These are phyloP conservation scores for Diplogasteroides magnus DNA, from an alignment of 1,140 invertebrate genomes.

Conservation along the genomic window DNA sequence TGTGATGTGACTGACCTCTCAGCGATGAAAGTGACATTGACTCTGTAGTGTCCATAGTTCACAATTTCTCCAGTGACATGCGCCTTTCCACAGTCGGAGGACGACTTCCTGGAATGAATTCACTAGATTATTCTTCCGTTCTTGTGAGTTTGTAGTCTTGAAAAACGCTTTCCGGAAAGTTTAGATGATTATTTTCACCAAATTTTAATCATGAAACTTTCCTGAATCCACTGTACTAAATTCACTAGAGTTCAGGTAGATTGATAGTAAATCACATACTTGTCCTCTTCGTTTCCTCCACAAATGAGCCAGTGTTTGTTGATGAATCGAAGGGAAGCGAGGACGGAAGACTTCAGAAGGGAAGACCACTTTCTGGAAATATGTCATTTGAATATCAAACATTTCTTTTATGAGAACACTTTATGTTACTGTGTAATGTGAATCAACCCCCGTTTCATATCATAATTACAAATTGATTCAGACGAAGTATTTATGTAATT, in stretches of 20 bases:
- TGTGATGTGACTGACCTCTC: slow-evolving; percentile 46
- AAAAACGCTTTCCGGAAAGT: slow-evolving; percentile 5
- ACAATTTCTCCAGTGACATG: slow-evolving; percentile 53
- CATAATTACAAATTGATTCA: background rate
- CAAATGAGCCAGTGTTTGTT: slow-evolving; percentile 53
- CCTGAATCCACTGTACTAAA: background rate
- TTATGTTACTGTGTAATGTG: too few species aligned
- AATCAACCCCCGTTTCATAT: too few species aligned
- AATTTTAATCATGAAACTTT: background rate
- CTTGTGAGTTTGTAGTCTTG: background rate
- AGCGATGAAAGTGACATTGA: slow-evolving; percentile 53
- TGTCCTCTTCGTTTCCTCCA: slow-evolving; percentile 33
- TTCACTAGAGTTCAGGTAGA: background rate
- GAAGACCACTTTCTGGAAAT: slow-evolving; percentile 40
- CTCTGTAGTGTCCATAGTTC: slow-evolving; percentile 41
- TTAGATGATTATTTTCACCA: background rate
- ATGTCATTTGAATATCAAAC: background rate
- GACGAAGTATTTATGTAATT: background rate
- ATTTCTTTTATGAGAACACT: background rate
- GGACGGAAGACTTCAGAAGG: slow-evolving; percentile 48
- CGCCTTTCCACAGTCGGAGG: slow-evolving; percentile 49
- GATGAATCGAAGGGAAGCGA: slow-evolving; percentile 52
- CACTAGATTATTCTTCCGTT: too few species aligned
- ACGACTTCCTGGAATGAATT: slow-evolving; percentile 4
- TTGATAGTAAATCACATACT: slow-evolving; percentile 7